Evolutionary conservation across 2,113 vertebrate species (phyloP).

Genomic region (Onychostoma macrolepis): DNA sequence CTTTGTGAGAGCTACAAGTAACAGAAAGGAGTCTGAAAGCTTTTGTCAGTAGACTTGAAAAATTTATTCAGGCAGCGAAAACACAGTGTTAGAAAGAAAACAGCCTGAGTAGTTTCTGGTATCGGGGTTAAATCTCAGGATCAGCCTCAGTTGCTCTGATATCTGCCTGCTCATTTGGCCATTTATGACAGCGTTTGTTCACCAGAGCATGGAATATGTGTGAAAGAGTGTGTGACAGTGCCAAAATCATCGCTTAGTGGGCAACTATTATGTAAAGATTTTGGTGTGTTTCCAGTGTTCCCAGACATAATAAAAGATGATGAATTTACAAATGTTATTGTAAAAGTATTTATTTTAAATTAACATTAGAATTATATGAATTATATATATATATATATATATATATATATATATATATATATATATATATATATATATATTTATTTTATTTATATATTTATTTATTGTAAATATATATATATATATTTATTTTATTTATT

Average conservation of each 20-base stretch:
- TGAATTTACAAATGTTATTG: background rate
- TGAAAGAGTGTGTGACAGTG: background rate
- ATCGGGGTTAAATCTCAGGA: conserved; percentile 53
- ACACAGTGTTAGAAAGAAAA: conserved; percentile 29
- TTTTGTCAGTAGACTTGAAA: conserved; percentile 73
- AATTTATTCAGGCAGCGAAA: conserved; percentile 65
- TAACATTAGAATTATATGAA: background rate
- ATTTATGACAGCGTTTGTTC: background rate
- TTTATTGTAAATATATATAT: too few relatives aligned
- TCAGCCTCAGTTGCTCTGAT: background rate
- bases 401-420: too few relatives aligned
- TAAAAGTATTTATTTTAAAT: background rate
- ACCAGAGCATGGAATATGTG: background rate
- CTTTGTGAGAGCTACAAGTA: conserved; percentile 50
- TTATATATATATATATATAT: too few relatives aligned
- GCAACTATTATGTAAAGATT: background rate
- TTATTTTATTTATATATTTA: too few relatives aligned
- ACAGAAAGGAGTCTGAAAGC: conserved; percentile 68
- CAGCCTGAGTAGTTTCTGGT: conserved; percentile 43
- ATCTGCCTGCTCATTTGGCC: background rate
- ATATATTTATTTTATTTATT: too few relatives aligned
- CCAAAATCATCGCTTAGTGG: background rate
- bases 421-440: too few relatives aligned
- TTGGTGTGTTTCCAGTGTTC: background rate
- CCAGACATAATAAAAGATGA: background rate